Base-by-base conservation (phyloP, 2,888 invertebrate genomes). In the Cephalotes varians region DNA sequence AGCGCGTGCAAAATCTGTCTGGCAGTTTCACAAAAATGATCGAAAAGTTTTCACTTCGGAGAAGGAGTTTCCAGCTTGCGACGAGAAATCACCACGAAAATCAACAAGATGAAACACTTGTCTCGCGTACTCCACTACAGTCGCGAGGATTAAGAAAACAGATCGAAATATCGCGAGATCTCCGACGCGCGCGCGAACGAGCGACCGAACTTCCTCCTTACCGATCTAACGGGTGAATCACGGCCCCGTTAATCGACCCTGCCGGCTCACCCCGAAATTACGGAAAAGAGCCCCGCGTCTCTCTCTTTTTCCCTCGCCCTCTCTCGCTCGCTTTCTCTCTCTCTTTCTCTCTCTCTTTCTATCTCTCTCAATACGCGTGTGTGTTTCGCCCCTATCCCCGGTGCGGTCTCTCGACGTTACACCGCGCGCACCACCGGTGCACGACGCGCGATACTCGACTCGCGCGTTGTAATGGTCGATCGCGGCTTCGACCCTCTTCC, bases 401-500 rank as follows among this genome's bases (percentile, higher is more conserved):
- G 69, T 79, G 69, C 69, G 69, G 77, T 79, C 77, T 79, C 77
- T 79, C 77, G 69, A 56, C 77, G 77, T 79, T 79, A 79, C 67
- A 77, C 51, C 69, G 79, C 69, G 71, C 62, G 21, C 65, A 74
- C 80, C 74, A 62, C 84, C 69, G 72, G 69, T 79, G 77, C 77
- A 79, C 77, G 77, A 79, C 77, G 77, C 77, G 69, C 77, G 77
- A 79, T 79, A 79, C 77, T 79, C 77, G 80, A 80, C 65, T 88
- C 88, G 82, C 65, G 65, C 82, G 82, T 83, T 82, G 84, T 79
- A 79, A 79, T 79, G 77, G 77, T 79, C 77, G 77, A 79, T 79
- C 77, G 69, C 77, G 82, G 83, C 64, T 86, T 71, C 83, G 88
- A 82, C 73, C 84, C 87, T 83, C 82, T 82, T 88, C 86, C 86